Conservation (phyloP, 92 coral and sea anemone species). For the Parazoanthus swiftii region DNA sequence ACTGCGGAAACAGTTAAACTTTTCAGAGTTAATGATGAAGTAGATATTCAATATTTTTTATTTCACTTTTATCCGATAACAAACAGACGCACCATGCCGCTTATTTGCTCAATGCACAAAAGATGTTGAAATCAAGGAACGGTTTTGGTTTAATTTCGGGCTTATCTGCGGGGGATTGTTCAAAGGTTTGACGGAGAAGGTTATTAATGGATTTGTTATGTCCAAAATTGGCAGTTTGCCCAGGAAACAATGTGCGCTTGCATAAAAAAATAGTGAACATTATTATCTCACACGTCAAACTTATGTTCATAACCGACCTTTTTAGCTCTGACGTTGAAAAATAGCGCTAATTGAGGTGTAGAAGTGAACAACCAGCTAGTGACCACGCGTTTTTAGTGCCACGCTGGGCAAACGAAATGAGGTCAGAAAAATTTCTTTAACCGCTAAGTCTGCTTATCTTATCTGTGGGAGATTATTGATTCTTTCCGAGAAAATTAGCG, state of each 20-base stretch:
- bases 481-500: neutral
- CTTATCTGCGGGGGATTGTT: slow-evolving; percentile 3
- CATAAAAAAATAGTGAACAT: too few species aligned
- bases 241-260: neutral
- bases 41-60: neutral
- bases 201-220: neutral
- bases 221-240: neutral
- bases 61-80: neutral
- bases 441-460: neutral
- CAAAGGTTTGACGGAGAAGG: neutral
- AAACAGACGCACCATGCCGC: neutral
- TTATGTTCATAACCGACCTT: neutral
- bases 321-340: neutral
- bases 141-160: neutral
- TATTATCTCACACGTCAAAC: neutral
- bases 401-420: neutral
- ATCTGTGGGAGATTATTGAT: neutral
- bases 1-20: neutral
- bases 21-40: neutral
- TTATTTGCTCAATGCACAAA: too few species aligned
- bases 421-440: too few species aligned
- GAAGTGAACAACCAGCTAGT: too few species aligned
- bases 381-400: neutral
- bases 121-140: neutral
- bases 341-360: neutral